phyloP scores from a whole-genome alignment of 2,113 vertebrate genomes.

The Numida meleagris region DNA sequence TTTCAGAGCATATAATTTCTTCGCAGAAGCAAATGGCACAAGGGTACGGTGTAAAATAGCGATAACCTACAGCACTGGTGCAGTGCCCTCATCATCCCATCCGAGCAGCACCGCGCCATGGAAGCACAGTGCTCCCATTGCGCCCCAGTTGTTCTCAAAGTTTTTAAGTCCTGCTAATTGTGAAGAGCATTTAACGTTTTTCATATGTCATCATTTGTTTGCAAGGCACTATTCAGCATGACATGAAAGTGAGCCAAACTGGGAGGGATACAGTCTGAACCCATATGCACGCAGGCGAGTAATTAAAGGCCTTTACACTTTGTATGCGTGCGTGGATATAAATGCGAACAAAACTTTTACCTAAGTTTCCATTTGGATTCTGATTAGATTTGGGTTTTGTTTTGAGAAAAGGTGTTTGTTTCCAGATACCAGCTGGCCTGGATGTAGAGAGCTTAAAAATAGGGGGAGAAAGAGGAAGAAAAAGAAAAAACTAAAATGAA shows the following conservation, averaged over 20 bases:
- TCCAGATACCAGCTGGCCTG: neutral
- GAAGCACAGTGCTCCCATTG: neutral
- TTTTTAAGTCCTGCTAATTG: neutral
- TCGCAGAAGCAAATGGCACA: neutral
- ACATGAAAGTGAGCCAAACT: neutral
- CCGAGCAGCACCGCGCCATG: neutral
- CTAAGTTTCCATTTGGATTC: neutral
- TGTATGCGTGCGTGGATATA: neutral
- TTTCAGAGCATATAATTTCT: slow-evolving; percentile 54
- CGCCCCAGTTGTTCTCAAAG: neutral
- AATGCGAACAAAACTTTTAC: neutral
- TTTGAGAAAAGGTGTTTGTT: neutral
- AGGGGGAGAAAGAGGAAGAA: neutral
- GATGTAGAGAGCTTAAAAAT: slow-evolving; percentile 31
- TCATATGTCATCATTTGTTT: neutral
- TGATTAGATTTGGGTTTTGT: neutral
- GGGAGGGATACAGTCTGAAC: neutral
- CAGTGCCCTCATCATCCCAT: neutral
- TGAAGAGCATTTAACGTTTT: neutral
- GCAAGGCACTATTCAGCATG: neutral
- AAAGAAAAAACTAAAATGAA: slow-evolving; percentile 76
- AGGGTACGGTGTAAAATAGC: neutral
- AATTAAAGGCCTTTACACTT: slow-evolving; percentile 29
- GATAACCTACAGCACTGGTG: neutral
- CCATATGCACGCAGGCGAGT: neutral